A percentile compares a stretch with the other conserved stretches of the same genome.
phyloP scores from a whole-genome alignment of 2,113 vertebrate species.

The zebrafish (Danio rerio) region DNA sequence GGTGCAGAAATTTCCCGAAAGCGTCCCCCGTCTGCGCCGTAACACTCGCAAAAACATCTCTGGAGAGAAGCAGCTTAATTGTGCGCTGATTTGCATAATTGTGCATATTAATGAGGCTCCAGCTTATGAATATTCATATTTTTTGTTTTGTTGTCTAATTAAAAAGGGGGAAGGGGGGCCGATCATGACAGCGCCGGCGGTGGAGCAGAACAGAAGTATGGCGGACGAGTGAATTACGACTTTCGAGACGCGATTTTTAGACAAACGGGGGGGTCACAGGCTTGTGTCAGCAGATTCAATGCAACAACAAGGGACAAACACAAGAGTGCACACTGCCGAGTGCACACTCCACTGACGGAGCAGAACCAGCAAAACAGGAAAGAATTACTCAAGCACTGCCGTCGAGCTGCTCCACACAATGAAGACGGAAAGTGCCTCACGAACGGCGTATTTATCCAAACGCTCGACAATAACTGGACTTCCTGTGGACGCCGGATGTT shows the following conservation, averaged over 20 bases:
- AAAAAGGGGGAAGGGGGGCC: conserved; percentile 69
- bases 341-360: conserved; percentile 40
- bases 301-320: conserved; percentile 56
- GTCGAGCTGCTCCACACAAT: conserved; percentile 48
- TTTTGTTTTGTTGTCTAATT: conserved; percentile 93
- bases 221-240: conserved; percentile 52
- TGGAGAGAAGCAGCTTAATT: conserved; percentile 86
- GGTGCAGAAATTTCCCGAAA: conserved; percentile 73
- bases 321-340: conserved; percentile 13
- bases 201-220: conserved; percentile 68
- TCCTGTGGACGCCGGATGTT: conserved; percentile 20
- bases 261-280: conserved; percentile 58
- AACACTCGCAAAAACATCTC: conserved; percentile 69
- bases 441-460: background rate
- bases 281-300: conserved; percentile 69
- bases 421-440: conserved; percentile 42
- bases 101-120: conserved; percentile 89
- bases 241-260: conserved; percentile 49
- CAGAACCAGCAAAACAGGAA: conserved; percentile 57
- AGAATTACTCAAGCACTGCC: conserved; percentile 39
- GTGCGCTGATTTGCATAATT: conserved; percentile 91
- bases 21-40: conserved; percentile 55
- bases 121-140: conserved; percentile 92
- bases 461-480: conserved; percentile 44
- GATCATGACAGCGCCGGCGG: conserved; percentile 76